phyloP scores from a whole-genome alignment of 1,140 invertebrate species.

The Brachionus angularis region DNA sequence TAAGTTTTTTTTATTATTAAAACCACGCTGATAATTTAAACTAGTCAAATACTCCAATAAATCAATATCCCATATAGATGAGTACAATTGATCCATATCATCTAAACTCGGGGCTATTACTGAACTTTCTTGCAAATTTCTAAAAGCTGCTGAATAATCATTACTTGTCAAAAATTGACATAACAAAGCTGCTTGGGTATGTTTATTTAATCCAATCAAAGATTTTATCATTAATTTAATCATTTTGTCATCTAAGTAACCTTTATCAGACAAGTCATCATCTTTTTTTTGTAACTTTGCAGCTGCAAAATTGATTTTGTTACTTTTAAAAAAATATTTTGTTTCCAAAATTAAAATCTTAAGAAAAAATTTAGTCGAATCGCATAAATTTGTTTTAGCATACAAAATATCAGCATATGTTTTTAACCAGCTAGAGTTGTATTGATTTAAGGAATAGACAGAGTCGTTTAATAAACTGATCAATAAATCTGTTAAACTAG shows the following conservation, averaged over 20 bases:
- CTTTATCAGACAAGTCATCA: no score
- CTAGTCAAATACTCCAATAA: slow-evolving; percentile 22
- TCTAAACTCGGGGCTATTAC: not conserved
- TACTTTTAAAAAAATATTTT: not conserved
- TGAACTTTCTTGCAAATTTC: slow-evolving; percentile 17
- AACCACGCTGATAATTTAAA: slow-evolving; percentile 40
- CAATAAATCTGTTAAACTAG: slow-evolving; percentile 11
- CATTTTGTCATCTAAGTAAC: slow-evolving; percentile 38
- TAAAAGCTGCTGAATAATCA: slow-evolving; percentile 36
- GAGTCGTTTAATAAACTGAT: slow-evolving; percentile 9
- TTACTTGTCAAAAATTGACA: slow-evolving; percentile 21
- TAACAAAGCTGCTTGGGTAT: slow-evolving; percentile 32
- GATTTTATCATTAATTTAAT: slow-evolving; percentile 7
- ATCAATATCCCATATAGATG: slow-evolving; percentile 22
- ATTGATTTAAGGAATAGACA: not conserved
- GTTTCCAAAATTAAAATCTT: slow-evolving; percentile 12
- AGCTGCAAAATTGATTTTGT: not conserved
- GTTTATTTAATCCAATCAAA: slow-evolving; percentile 6
- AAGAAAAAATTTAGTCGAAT: not conserved
- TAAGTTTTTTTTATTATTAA: not conserved
- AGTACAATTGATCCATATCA: slow-evolving; percentile 27
- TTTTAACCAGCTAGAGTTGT: slow-evolving; percentile 9
- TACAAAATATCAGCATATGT: slow-evolving; percentile 7
- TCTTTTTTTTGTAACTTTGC: not conserved
- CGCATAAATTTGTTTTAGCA: not conserved